Conservation (phyloP, 2,113 vertebrate genomes). For the Cairina moschata region DNA sequence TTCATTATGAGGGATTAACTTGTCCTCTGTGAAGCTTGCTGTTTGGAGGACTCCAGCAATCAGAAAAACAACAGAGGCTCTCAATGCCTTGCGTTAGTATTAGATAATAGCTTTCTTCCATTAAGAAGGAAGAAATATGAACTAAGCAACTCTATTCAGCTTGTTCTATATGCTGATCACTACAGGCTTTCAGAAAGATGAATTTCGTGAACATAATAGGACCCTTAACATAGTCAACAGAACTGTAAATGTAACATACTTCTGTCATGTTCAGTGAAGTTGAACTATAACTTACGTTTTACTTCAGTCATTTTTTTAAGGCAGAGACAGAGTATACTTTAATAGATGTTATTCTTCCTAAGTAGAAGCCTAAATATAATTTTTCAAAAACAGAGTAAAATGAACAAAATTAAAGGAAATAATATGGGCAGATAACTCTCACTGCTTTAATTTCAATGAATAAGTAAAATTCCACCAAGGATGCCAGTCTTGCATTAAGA, state of each 20-base stretch:
- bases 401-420: neutral
- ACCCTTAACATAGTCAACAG: slow-evolving; percentile 43
- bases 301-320: slow-evolving; percentile 29
- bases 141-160: neutral
- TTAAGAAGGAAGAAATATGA: slow-evolving; percentile 63
- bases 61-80: slow-evolving; percentile 40
- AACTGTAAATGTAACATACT: slow-evolving; percentile 39
- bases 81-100: neutral
- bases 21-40: slow-evolving; percentile 42
- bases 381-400: neutral
- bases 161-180: slow-evolving; percentile 38
- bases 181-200: slow-evolving; percentile 57
- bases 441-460: neutral
- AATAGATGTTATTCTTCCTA: slow-evolving; percentile 12
- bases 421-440: neutral
- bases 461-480: neutral
- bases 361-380: neutral
- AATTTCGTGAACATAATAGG: slow-evolving; percentile 46
- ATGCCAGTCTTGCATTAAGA: neutral
- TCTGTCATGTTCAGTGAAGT: slow-evolving; percentile 54
- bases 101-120: slow-evolving; percentile 38
- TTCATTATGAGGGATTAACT: slow-evolving; percentile 70
- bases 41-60: slow-evolving; percentile 38
- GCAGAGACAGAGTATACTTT: neutral
- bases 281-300: slow-evolving; percentile 45